Evolutionary conservation across 2,113 vertebrate genomes (phyloP).

Genomic region (Coryphaenoides rupestris): DNA sequence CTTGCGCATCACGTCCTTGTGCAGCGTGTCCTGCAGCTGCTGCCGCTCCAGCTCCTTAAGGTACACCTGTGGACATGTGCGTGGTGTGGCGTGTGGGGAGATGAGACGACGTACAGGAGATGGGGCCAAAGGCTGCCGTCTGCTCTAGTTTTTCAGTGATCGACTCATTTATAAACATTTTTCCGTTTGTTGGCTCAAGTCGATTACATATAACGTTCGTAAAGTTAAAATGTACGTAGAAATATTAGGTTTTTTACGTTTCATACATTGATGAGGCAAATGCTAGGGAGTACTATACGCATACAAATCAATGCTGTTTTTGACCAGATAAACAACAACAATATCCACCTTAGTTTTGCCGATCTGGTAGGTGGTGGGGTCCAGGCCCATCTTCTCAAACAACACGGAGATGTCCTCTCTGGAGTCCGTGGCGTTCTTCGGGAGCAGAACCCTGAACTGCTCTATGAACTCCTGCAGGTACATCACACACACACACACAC

Average conservation of each 20-base stretch:
- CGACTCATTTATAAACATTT: too few relatives aligned
- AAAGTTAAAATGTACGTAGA: too few relatives aligned
- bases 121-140: too few relatives aligned
- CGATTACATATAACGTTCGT: too few relatives aligned
- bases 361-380: constrained; percentile 88
- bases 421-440: constrained; percentile 74
- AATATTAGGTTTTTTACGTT: too few relatives aligned
- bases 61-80: constrained; percentile 85
- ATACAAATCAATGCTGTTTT: too few relatives aligned
- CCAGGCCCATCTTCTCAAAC: constrained; percentile 78
- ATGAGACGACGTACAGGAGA: neutral
- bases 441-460: constrained; percentile 91
- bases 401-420: constrained; percentile 80
- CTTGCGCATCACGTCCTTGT: constrained; percentile 90
- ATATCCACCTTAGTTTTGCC: constrained; percentile 89
- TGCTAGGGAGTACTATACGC: too few relatives aligned
- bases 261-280: too few relatives aligned
- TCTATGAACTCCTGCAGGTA: constrained; percentile 83
- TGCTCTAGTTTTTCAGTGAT: too few relatives aligned
- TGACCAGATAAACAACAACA: too few relatives aligned
- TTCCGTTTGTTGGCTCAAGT: too few relatives aligned
- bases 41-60: constrained; percentile 90
- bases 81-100: too few relatives aligned
- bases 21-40: constrained; percentile 85
- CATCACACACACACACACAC: neutral